A percentile compares a stretch with the other conserved stretches of the same genome.
Evolutionary conservation across 2,888 invertebrate genomes (phyloP).

Genomic region (Eumacrocentrus americanus): DNA sequence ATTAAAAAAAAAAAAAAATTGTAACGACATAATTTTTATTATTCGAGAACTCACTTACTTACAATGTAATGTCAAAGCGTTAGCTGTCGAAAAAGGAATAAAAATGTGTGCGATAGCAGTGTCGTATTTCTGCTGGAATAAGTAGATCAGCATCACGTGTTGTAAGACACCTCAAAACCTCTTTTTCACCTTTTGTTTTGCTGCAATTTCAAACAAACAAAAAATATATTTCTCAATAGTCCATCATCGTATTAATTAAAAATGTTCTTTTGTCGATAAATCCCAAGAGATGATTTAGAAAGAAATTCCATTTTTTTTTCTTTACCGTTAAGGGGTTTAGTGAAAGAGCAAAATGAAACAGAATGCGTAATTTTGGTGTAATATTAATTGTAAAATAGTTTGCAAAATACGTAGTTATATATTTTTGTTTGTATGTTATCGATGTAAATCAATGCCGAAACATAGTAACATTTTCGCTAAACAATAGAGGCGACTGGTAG

Average conservation of each 20-base stretch:
- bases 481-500: neutral
- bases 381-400: neutral
- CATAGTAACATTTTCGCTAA: neutral
- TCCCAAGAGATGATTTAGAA: neutral
- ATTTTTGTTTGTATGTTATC: neutral
- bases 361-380: neutral
- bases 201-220: neutral
- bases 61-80: neutral
- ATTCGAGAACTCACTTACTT: too few relatives aligned
- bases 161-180: too few relatives aligned
- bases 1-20: neutral
- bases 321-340: neutral
- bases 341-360: neutral
- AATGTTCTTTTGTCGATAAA: neutral
- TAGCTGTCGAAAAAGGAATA: neutral
- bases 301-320: neutral
- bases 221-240: neutral
- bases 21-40: neutral
- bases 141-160: too few relatives aligned
- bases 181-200: neutral
- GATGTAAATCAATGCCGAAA: neutral
- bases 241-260: neutral
- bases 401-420: neutral
- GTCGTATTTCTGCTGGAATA: neutral
- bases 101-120: neutral